These are phyloP conservation scores for Pseudorectes ferrugineus DNA, from an alignment of 2,113 vertebrate genomes.

Conservation along the genomic window DNA sequence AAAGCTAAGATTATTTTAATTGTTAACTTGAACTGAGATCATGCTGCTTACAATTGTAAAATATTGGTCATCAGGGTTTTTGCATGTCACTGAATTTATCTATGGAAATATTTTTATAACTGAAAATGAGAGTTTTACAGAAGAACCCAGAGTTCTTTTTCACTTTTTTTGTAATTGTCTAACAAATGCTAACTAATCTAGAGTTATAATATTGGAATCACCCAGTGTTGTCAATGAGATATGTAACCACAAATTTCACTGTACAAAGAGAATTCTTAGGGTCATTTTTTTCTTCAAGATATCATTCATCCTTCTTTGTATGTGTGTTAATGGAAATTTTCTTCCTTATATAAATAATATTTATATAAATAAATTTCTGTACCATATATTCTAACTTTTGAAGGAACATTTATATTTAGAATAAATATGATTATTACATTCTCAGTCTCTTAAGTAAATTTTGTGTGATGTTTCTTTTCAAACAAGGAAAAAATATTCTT, in stretches of 20 bases:
- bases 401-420: background rate
- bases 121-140: background rate
- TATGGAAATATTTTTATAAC: background rate
- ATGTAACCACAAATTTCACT: background rate
- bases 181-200: background rate
- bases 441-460: background rate
- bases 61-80: background rate
- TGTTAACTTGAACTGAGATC: background rate
- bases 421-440: background rate
- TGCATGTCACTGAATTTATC: background rate
- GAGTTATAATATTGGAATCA: background rate
- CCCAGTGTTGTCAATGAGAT: background rate
- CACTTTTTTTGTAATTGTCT: background rate
- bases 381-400: background rate
- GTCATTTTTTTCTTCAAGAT: background rate
- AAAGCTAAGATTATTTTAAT: background rate
- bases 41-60: background rate
- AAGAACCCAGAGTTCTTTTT: background rate
- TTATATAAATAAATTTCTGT: background rate
- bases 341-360: background rate
- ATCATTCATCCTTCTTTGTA: background rate
- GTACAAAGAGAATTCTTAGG: background rate
- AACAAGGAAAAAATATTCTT: background rate
- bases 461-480: background rate
- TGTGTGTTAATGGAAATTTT: background rate